Evolutionary conservation across 2,113 vertebrate species (phyloP).

Genomic region (Calyptomena viridis): DNA sequence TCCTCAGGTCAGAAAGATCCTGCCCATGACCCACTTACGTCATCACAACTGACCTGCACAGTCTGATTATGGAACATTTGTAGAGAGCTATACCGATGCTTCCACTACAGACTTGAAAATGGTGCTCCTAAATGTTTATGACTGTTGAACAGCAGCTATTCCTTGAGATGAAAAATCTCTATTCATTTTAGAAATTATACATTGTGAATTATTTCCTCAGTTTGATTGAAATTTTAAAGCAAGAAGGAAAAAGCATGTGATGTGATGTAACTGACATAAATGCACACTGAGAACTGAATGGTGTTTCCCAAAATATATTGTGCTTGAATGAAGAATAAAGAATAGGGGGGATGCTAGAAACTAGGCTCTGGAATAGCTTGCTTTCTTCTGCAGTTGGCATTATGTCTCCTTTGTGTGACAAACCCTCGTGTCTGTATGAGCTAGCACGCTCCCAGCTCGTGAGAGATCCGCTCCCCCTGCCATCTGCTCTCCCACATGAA

Average conservation of each 20-base stretch:
- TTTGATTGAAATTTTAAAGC: neutral
- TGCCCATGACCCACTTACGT: neutral
- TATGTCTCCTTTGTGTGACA: neutral
- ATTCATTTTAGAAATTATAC: neutral
- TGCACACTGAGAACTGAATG: neutral
- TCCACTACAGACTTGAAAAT: neutral
- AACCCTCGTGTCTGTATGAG: neutral
- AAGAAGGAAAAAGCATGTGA: neutral
- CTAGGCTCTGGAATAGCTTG: neutral
- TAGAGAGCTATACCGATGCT: neutral
- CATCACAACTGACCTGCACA: neutral
- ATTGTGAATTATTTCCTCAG: neutral
- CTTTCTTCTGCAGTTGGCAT: neutral
- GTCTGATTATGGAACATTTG: neutral
- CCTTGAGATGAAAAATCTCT: neutral
- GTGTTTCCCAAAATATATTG: neutral
- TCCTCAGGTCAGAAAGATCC: neutral
- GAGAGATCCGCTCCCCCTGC: slow-evolving; percentile 36
- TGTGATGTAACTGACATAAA: neutral
- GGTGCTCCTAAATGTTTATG: neutral
- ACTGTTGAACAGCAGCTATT: neutral
- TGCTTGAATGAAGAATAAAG: neutral
- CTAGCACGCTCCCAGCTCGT: neutral
- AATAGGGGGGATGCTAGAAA: neutral
- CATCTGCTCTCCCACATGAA: slow-evolving; percentile 52